These are phyloP conservation scores for Wasmannia auropunctata DNA, from an alignment of 1,140 invertebrate species.

Conservation along the genomic window DNA sequence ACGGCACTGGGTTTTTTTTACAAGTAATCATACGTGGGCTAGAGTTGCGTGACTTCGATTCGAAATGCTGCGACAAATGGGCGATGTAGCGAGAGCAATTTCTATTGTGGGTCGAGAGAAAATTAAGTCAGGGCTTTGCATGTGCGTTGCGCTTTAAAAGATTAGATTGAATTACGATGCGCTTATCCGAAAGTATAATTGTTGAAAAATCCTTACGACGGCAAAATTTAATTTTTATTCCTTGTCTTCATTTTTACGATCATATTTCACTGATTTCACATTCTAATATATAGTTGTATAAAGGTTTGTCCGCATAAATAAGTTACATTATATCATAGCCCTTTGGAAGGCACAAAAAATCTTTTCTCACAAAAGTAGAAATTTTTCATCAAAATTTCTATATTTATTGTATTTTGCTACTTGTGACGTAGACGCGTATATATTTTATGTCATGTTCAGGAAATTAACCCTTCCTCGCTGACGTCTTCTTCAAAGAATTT, in stretches of 20 bases:
- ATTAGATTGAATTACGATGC: neutral
- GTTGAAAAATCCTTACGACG: neutral
- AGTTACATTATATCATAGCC: neutral
- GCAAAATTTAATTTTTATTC: neutral
- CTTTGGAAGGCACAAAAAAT: neutral
- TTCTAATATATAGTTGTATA: neutral
- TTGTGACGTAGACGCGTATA: neutral
- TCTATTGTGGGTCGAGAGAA: slow-evolving; percentile 14
- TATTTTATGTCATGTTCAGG: neutral
- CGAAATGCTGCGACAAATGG: slow-evolving; percentile 20
- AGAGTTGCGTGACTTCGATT: neutral
- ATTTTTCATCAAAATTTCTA: neutral
- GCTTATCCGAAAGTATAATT: neutral
- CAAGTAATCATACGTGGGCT: neutral
- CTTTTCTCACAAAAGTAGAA: neutral
- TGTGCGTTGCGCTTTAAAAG: neutral
- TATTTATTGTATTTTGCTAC: neutral
- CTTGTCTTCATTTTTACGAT: neutral
- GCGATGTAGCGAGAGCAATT: neutral
- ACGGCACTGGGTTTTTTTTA: slow-evolving; percentile 33
- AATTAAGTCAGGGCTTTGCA: neutral
- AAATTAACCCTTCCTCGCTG: neutral
- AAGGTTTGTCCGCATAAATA: neutral
- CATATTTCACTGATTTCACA: neutral
- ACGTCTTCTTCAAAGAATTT: slow-evolving; percentile 12